Conservation (phyloP, 2,888 invertebrate genomes). For the Pyrochroa serraticornis region DNA sequence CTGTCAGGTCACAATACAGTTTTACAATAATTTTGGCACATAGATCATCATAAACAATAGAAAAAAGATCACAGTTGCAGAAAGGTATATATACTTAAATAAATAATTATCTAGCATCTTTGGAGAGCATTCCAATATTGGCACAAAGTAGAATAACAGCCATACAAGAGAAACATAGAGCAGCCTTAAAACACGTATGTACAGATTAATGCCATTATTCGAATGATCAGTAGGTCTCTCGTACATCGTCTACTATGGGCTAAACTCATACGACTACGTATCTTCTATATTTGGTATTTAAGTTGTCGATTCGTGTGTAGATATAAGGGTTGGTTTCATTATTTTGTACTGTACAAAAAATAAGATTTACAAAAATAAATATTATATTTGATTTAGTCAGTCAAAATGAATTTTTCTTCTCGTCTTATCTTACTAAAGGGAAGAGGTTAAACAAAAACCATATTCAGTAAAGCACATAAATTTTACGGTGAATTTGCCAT, state of each 20-base stretch:
- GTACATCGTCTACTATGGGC: constrained; percentile 1
- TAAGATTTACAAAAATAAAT: constrained; percentile 28
- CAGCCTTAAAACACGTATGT: constrained; percentile 8
- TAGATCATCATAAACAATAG: constrained; percentile 33
- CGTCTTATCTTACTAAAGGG: neutral
- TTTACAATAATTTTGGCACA: constrained; percentile 32
- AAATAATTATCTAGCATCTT: constrained; percentile 15
- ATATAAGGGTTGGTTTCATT: constrained; percentile 11
- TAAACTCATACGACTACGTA: constrained; percentile 12
- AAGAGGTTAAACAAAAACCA: neutral
- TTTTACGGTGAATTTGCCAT: neutral
- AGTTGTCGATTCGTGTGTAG: constrained; percentile 13
- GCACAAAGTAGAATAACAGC: constrained; percentile 25
- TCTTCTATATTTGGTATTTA: constrained; percentile 9
- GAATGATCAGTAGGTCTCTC: constrained; percentile 22
- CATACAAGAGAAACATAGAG: constrained; percentile 14
- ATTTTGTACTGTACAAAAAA: constrained; percentile 30
- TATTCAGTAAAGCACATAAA: constrained; percentile 5
- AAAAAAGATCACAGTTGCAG: constrained; percentile 35
- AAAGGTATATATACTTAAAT: constrained; percentile 17
- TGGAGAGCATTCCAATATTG: constrained; percentile 29
- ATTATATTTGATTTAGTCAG: constrained; percentile 25
- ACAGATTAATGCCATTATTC: constrained; percentile 23
- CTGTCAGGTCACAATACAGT: constrained; percentile 33
- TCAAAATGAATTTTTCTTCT: constrained; percentile 23